Conservation (phyloP, 2,888 invertebrate genomes). For the Acrobasis repandana region DNA sequence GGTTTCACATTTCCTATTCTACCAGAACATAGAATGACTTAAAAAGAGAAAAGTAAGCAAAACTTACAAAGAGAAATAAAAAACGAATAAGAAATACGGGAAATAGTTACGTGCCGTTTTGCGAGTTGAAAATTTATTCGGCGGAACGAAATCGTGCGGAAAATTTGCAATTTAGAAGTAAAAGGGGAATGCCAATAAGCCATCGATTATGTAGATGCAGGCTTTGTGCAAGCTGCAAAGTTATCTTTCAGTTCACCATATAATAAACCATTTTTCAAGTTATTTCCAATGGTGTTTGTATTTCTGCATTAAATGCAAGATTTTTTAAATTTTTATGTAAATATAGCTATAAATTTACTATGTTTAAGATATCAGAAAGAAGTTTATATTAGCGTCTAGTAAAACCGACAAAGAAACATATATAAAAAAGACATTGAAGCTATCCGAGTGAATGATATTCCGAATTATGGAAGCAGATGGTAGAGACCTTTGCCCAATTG, state of each 20-base stretch:
- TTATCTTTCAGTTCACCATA: constrained; percentile 70
- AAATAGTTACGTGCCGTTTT: constrained; percentile 66
- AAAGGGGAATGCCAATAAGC: constrained; percentile 80
- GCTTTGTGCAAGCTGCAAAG: constrained; percentile 72
- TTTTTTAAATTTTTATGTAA: background rate
- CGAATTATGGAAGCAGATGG: no score
- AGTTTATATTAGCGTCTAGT: no score
- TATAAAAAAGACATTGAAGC: no score
- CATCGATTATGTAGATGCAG: constrained; percentile 81
- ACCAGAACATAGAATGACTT: background rate
- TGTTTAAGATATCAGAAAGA: no score
- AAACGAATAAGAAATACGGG: constrained; percentile 59
- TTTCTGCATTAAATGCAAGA: constrained; percentile 33
- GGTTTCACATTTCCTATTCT: background rate
- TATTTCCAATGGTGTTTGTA: constrained; percentile 57
- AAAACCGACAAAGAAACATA: no score
- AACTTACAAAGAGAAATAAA: constrained; percentile 48
- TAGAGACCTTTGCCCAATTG: no score
- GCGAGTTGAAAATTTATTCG: constrained; percentile 77
- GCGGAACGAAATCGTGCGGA: constrained; percentile 77
- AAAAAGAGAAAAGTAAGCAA: constrained; percentile 32
- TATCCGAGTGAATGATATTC: no score
- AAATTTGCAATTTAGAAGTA: constrained; percentile 83
- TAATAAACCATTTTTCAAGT: constrained; percentile 72
- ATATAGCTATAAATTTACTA: no score